Conservation (phyloP, 2,113 vertebrate genomes). For the Gavia stellata region DNA sequence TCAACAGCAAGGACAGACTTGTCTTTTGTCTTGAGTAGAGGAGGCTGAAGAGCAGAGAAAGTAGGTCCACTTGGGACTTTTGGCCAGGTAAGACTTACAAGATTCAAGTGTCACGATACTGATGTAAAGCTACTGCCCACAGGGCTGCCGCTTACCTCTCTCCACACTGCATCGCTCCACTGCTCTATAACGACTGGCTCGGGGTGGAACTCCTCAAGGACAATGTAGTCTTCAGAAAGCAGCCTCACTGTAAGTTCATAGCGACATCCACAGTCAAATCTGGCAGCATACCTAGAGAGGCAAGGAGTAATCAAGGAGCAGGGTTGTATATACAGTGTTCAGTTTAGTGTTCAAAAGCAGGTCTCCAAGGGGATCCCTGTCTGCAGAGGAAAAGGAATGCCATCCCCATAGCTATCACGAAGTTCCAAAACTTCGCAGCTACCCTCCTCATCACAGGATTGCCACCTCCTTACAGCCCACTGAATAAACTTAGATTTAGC, state of each 20-base stretch:
- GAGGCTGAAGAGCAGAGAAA: neutral
- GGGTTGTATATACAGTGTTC: neutral
- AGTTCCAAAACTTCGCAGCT: neutral
- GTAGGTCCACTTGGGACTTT: neutral
- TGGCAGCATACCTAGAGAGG: slow-evolving; percentile 63
- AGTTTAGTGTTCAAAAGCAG: neutral
- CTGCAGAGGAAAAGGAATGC: neutral
- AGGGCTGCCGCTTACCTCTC: slow-evolving; percentile 60
- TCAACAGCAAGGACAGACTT: neutral
- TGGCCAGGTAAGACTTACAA: neutral
- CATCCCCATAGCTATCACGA: neutral
- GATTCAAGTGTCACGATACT: neutral
- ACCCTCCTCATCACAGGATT: neutral
- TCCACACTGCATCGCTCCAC: slow-evolving; percentile 67
- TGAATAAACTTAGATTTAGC: neutral
- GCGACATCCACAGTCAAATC: slow-evolving; percentile 66
- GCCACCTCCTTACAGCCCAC: neutral
- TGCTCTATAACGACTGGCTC: slow-evolving; percentile 54
- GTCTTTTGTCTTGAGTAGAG: neutral
- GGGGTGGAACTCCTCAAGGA: slow-evolving; percentile 62
- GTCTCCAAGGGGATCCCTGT: neutral
- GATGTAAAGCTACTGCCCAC: neutral
- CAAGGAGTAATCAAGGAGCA: neutral
- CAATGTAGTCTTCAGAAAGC: slow-evolving; percentile 39
- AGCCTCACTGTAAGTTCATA: slow-evolving; percentile 65